Evolutionary conservation across 2,113 vertebrate genomes (phyloP), one percentile per base, ranked within the genome.

Genomic region (Oceanodroma tethys): DNA sequence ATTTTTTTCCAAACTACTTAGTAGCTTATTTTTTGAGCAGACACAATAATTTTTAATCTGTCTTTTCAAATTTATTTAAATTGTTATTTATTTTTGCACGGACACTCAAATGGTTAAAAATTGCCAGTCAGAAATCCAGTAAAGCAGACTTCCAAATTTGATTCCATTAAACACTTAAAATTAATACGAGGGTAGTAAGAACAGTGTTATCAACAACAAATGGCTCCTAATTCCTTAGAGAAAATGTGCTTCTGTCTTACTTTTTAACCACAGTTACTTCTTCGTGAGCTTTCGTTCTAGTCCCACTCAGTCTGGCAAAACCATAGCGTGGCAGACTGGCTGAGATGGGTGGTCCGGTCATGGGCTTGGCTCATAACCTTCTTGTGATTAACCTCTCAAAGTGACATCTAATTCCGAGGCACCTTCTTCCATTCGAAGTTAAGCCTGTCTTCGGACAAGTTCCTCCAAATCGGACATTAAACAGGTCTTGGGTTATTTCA

Each of bases 281-380:
- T 85, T 72, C 11, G 3, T 50, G 36, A 47, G 9, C 23, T 79
- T 90, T 47, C 27, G 25, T 72, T 72, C 26, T 38, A 21, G 26
- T 71, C 55, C 48, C n/a, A 48, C 30, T 47, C 26, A 21, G 29
- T 47, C 38, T 86, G 87, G 36, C 50, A 48, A 65, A 94, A 76
- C 66, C 7, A 0, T 23, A 66, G 50, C 21, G 2, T 10, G 30
- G 34, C 38, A 72, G 25, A 38, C 71, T 76, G 80, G 17, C 10
- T 2, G 1, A 58, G 74, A 5, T 34, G 30, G 5, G 21, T 40
- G 20, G 13, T 60, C 32, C 6, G 1, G 12, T 22, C 4, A 0
- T n/a, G 52, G 32, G 4, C 52, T 74, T 78, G 66, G 47, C 14
- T 91, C 43, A 12, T 29, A 59, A 47, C 18, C 10, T 55, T 38